Evolutionary conservation across 2,888 invertebrate species (phyloP), one percentile per base, ranked within the genome.

Genomic region (Hypolimnas misippus): DNA sequence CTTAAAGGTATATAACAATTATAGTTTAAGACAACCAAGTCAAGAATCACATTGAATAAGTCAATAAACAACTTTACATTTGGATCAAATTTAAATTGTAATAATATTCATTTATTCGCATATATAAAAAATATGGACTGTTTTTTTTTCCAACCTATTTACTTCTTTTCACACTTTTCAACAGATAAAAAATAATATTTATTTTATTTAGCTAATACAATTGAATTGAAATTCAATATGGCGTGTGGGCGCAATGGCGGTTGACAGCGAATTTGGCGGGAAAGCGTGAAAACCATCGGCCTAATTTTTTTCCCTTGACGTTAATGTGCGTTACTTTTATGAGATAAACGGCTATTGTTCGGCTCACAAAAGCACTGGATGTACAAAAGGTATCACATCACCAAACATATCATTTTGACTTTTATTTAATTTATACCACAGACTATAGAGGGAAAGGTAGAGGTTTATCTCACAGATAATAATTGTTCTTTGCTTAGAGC

Each of bases 181-280:
- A 5, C 4, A 4, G 12, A n/a, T 12, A 12, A n/a, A 12, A 10
- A n/a, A 42, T 42, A 17, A 46, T 5, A n/a, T 46, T 46, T 6
- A 46, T 21, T 46, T 21, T 19, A 10, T 3, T 46, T 19, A 21
- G 12, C 44, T 44, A 44, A n/a, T 46, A 21, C 19, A 46, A 46
- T 21, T 42, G 52, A 57, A 65, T 67, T 64, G 61, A 67, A 70
- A 67, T 62, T 68, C 65, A 66, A 68, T 68, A 67, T 69, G 66
- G 65, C 66, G 65, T 31, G 14, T 31, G 14, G 63, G 66, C 62
- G 66, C 63, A 65, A 67, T 74, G 76, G 73, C 76, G 74, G 71
- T 67, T 76, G 78, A 76, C 74, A 72, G 73, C 67, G 69, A 72
- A 74, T 73, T 76, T 75, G 74, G 74, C 71, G 75, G 75, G 73